Conservation (phyloP, 2,113 vertebrate species). For the Odontesthes bonariensis region DNA sequence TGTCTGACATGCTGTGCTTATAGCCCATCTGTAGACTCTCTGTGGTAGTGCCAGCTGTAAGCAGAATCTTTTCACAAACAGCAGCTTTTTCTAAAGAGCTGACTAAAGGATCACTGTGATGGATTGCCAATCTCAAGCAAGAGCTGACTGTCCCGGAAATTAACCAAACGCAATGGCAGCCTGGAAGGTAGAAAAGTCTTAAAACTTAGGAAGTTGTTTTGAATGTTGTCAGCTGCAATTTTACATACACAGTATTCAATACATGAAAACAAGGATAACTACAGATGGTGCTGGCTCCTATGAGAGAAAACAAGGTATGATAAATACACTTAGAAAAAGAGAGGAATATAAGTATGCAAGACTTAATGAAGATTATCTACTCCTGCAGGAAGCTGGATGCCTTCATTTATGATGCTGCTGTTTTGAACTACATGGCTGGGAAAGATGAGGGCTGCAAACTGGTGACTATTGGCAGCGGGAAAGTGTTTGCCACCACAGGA, state of each 20-base stretch:
- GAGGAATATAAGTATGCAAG: neutral
- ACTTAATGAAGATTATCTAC: neutral
- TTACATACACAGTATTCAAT: neutral
- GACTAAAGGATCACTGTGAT: slow-evolving; percentile 6
- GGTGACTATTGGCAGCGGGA: slow-evolving; percentile 97
- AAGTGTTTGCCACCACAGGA: slow-evolving; percentile 97
- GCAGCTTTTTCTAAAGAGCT: neutral
- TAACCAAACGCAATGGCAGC: neutral
- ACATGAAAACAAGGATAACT: neutral
- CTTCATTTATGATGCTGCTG: slow-evolving; percentile 96
- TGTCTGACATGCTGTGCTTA: too few relatives aligned
- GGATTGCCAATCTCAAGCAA: neutral
- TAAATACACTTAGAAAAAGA: too few relatives aligned
- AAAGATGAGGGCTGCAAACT: slow-evolving; percentile 98
- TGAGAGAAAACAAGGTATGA: neutral
- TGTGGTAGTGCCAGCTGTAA: neutral
- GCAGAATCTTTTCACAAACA: neutral
- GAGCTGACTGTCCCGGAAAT: neutral
- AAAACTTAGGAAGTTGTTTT: neutral
- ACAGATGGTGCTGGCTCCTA: neutral
- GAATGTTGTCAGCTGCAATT: neutral
- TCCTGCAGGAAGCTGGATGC: slow-evolving; percentile 92
- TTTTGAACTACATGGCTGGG: slow-evolving; percentile 99
- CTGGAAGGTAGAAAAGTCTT: neutral
- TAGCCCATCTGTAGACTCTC: neutral